A percentile compares a stretch with the other conserved stretches of the same genome.
Conservation (phyloP, 1,140 invertebrate genomes). For the Rhopalosiphum maidis region DNA sequence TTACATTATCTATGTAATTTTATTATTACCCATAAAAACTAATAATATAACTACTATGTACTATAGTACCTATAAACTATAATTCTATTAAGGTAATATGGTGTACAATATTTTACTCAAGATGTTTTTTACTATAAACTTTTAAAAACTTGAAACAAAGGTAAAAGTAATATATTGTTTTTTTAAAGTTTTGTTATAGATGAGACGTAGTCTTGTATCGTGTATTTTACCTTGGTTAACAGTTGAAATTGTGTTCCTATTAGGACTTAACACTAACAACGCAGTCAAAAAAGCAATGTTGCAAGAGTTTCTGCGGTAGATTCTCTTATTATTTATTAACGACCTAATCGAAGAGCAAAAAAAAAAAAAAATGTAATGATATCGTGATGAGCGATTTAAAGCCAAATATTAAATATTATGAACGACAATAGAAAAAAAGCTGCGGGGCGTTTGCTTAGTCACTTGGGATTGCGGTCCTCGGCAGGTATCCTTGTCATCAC, state of each 20-base stretch:
- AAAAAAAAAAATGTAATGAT: slow-evolving; percentile 6
- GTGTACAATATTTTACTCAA: background rate
- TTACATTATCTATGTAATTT: background rate
- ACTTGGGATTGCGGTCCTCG: slow-evolving; percentile 47
- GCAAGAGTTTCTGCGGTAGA: background rate
- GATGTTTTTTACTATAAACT: too few species aligned
- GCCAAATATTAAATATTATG: slow-evolving; percentile 48
- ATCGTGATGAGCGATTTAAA: slow-evolving; percentile 49
- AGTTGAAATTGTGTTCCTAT: background rate
- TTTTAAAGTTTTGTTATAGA: background rate
- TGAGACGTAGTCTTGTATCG: background rate
- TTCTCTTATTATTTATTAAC: background rate
- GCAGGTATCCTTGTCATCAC: slow-evolving; percentile 48
- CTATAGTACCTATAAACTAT: background rate
- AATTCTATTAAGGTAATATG: background rate
- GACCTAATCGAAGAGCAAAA: background rate
- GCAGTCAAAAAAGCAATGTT: background rate
- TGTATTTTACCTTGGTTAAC: background rate
- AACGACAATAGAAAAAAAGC: slow-evolving; percentile 51
- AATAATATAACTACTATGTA: background rate
- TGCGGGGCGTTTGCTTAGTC: slow-evolving; percentile 55
- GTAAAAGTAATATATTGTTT: background rate
- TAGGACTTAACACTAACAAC: background rate
- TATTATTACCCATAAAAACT: background rate
- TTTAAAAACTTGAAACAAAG: too few species aligned